Evolutionary conservation across 2,888 invertebrate species (phyloP).

Genomic region (Acronicta alni): DNA sequence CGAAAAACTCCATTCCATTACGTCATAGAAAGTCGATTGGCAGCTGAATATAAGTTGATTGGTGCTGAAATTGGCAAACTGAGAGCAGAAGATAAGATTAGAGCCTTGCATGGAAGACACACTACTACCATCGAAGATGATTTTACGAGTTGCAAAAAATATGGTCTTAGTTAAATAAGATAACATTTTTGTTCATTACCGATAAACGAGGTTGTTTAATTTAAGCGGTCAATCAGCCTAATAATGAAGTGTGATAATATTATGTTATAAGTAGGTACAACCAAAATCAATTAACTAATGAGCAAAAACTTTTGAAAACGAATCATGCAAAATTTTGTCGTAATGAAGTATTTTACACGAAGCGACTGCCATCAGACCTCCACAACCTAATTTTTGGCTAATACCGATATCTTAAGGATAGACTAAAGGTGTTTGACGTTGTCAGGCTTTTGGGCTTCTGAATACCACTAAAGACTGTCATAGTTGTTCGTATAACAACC

Average conservation of each 20-base stretch:
- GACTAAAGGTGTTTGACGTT: too few species aligned
- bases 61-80: background rate
- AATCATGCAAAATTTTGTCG: too few species aligned
- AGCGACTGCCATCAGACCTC: too few species aligned
- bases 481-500: too few species aligned
- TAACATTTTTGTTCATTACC: background rate
- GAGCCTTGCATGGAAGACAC: too few species aligned
- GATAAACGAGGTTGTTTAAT: background rate
- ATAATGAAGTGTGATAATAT: background rate
- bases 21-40: background rate
- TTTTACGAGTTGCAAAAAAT: background rate
- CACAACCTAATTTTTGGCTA: too few species aligned
- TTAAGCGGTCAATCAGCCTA: background rate
- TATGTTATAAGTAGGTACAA: background rate
- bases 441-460: too few species aligned
- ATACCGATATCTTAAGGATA: too few species aligned
- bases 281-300: background rate
- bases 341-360: too few species aligned
- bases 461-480: too few species aligned
- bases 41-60: background rate
- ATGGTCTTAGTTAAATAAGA: background rate
- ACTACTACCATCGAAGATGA: background rate
- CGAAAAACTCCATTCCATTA: slow-evolving; percentile 7
- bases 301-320: background rate
- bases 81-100: background rate